phyloP scores from a whole-genome alignment of 2,113 vertebrate species.

The Ictalurus furcatus region DNA sequence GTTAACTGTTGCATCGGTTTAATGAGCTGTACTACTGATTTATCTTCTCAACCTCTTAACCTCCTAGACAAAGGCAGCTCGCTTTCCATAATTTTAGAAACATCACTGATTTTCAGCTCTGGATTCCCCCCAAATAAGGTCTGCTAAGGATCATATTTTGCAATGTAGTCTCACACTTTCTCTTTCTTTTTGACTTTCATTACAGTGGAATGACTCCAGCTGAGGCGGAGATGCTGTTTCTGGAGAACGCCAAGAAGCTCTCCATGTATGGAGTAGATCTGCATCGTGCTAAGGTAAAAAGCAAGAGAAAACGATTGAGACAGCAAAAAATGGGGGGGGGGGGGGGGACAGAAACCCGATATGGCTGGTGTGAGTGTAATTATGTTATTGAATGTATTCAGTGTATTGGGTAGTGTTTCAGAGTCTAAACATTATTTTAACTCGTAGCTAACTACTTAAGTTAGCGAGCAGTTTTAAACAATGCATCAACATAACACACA shows the following conservation, averaged over 20 bases:
- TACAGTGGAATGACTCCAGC: conserved; percentile 94
- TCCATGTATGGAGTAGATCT: conserved; percentile 98
- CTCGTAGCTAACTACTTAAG: not conserved
- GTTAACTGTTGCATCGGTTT: not conserved
- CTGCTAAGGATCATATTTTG: not conserved
- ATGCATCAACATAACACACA: not conserved
- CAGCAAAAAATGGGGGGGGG: not conserved
- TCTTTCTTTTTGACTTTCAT: conserved; percentile 13
- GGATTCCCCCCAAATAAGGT: not conserved
- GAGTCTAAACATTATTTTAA: not conserved
- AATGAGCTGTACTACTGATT: conserved; percentile 1
- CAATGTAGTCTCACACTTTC: not conserved
- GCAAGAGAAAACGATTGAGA: not conserved
- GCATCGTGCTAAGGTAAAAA: conserved; percentile 91
- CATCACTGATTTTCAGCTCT: not conserved
- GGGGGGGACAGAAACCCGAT: not conserved
- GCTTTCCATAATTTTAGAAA: not conserved
- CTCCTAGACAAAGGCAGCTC: not conserved
- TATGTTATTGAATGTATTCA: not conserved
- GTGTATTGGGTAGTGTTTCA: not conserved
- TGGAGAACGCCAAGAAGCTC: conserved; percentile 98
- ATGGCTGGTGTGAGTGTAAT: not conserved
- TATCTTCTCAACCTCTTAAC: not conserved
- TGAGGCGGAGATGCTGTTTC: conserved; percentile 93
- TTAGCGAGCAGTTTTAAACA: not conserved